A percentile compares a stretch with the other conserved stretches of the same genome.
These are phyloP conservation scores for Tragelaphus buxtoni DNA, from an alignment of 2,113 vertebrate species.

Conservation along the genomic window DNA sequence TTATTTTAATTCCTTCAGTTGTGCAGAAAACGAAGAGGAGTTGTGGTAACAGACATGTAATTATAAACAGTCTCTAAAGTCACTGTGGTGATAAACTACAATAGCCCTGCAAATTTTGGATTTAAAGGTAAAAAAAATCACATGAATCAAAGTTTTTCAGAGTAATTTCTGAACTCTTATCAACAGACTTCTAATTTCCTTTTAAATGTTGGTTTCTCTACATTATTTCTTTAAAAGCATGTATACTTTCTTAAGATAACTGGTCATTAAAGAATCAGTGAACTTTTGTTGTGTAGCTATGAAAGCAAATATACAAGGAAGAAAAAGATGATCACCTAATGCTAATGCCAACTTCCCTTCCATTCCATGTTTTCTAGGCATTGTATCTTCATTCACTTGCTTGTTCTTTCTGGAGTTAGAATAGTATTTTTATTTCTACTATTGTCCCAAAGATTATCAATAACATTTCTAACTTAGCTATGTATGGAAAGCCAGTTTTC, in stretches of 20 bases:
- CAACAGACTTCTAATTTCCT: background rate
- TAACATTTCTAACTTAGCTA: background rate
- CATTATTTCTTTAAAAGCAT: background rate
- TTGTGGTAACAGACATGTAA: background rate
- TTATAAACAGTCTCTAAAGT: background rate
- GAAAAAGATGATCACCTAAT: background rate
- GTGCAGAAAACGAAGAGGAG: background rate
- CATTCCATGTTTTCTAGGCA: rapidly evolving
- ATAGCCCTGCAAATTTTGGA: background rate
- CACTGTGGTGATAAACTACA: background rate
- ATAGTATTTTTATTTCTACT: background rate
- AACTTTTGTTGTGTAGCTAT: background rate
- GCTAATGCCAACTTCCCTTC: background rate
- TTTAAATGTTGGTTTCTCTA: background rate
- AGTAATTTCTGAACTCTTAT: background rate
- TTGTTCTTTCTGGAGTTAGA: background rate
- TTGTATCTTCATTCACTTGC: background rate
- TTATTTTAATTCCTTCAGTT: background rate
- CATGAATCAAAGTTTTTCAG: background rate
- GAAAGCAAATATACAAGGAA: background rate
- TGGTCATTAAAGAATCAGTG: background rate
- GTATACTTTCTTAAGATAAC: background rate
- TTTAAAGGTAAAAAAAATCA: background rate
- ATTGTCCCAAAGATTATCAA: background rate
- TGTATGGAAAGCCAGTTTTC: background rate